Evolutionary conservation across 2,888 invertebrate genomes (phyloP), one percentile per base, ranked within the genome.

Genomic region (Cyrtodaria siliqua): DNA sequence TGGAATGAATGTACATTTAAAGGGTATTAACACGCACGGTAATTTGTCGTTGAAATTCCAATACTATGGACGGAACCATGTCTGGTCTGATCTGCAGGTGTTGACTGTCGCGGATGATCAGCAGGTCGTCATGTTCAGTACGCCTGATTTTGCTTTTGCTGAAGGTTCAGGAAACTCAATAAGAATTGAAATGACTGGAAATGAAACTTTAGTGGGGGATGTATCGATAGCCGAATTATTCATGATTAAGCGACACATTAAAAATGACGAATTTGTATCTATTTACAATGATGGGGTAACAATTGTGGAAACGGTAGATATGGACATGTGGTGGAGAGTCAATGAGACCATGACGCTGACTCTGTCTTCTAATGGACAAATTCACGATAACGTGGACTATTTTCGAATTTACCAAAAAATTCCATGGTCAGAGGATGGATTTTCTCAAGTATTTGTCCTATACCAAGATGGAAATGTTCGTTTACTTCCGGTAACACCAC

Each of bases 401-500:
- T 60, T 88, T 23, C 53, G 85, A 38, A 62, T 88, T 12, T 84
- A 82, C 8, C 67, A 77, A 18, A 69, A 62, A 33, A 74, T 84
- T 1, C 88, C 85, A 0, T 87, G 87, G 87, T 63, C 74, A 0
- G 61, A 63, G 2, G 57, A 68, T 4, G 75, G 79, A 12, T 85
- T 60, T 40, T 79, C 84, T n/a, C 84, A 86, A 71, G 79, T 86
- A 2, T 84, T 88, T 52, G 86, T 86, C 12, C 70, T 88, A 33
- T 88, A 87, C 49, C 87, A 87, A 47, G 88, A 88, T 63, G 88
- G 87, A 20, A 87, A 86, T 52, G 79, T 82, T 3, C 70, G 87
- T 2, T 64, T 87, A 27, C 66, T 84, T 4, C 87, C 83, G 2
- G 68, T 84, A 16, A 83, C 85, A 8, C 88, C 87, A 12, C 83